These are phyloP conservation scores for Poeciliopsis paucimaculata DNA, from an alignment of 2,797 vertebrate species.

Conservation along the genomic window DNA sequence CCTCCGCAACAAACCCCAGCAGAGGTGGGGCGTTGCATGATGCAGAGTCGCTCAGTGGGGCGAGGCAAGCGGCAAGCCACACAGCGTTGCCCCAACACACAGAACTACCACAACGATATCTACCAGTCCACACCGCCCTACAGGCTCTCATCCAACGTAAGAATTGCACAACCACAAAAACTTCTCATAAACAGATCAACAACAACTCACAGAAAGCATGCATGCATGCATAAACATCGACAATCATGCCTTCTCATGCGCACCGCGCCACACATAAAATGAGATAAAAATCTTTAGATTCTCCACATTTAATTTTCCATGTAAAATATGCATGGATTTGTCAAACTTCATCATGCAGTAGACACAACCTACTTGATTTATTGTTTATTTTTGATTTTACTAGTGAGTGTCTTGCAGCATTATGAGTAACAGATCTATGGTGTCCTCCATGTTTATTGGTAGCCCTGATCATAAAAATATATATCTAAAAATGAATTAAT, in stretches of 20 bases:
- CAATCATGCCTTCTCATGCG: background rate
- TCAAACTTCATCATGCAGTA: background rate
- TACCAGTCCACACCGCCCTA: constrained; percentile 92
- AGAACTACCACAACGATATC: constrained; percentile 88
- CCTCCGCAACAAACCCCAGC: constrained; percentile 71
- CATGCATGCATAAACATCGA: background rate
- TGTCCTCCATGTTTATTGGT: background rate
- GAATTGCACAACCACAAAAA: constrained; percentile 9
- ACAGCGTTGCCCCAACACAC: constrained; percentile 87
- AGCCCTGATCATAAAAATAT: background rate
- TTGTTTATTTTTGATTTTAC: constrained; percentile 29
- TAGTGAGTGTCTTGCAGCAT: constrained; percentile 28
- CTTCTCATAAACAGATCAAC: background rate
- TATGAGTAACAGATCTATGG: background rate
- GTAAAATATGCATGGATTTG: background rate
- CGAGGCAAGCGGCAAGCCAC: constrained; percentile 91
- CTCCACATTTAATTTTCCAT: background rate
- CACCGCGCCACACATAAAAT: background rate
- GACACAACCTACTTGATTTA: constrained; percentile 47
- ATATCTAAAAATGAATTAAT: background rate
- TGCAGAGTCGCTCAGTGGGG: constrained; percentile 91
- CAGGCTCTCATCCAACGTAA: constrained; percentile 83
- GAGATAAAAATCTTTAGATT: background rate
- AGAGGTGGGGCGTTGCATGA: constrained; percentile 86
- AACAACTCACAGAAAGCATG: background rate